A percentile compares a stretch with the other conserved stretches of the same genome.
phyloP scores from a whole-genome alignment of 2,113 vertebrate species.

The Excalfactoria chinensis region DNA sequence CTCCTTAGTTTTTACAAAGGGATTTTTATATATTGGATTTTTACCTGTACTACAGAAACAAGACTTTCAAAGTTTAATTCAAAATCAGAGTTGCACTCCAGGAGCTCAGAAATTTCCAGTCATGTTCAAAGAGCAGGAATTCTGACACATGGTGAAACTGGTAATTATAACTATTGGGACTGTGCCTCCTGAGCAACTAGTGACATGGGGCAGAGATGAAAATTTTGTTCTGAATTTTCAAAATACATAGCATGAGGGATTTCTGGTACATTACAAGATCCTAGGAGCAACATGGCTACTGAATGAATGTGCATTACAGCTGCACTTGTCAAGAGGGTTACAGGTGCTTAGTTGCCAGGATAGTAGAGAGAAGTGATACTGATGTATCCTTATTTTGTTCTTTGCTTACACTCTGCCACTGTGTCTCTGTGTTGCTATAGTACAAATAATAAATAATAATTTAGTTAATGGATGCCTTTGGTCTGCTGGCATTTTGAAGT shows the following conservation, averaged over 20 bases:
- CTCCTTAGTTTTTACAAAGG: not conserved
- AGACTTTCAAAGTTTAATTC: not conserved
- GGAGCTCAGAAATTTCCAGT: not conserved
- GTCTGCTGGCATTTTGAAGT: not conserved
- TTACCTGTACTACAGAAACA: not conserved
- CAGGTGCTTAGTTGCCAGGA: not conserved
- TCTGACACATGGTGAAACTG: not conserved
- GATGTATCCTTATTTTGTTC: not conserved
- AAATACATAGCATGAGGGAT: not conserved
- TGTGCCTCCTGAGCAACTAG: not conserved
- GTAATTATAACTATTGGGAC: not conserved
- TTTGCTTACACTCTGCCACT: not conserved
- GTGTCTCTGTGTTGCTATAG: not conserved
- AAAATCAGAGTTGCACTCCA: not conserved
- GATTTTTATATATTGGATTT: not conserved
- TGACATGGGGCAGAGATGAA: rapidly evolving
- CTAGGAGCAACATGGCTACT: not conserved
- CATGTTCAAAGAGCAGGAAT: not conserved
- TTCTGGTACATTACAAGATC: not conserved
- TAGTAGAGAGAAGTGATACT: not conserved
- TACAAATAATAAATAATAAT: not conserved
- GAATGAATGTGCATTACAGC: not conserved
- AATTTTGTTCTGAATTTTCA: not conserved
- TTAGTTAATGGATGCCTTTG: not conserved
- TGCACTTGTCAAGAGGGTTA: not conserved